These are phyloP conservation scores for Heterotis niloticus DNA, from an alignment of 2,113 vertebrate species.

Conservation along the genomic window DNA sequence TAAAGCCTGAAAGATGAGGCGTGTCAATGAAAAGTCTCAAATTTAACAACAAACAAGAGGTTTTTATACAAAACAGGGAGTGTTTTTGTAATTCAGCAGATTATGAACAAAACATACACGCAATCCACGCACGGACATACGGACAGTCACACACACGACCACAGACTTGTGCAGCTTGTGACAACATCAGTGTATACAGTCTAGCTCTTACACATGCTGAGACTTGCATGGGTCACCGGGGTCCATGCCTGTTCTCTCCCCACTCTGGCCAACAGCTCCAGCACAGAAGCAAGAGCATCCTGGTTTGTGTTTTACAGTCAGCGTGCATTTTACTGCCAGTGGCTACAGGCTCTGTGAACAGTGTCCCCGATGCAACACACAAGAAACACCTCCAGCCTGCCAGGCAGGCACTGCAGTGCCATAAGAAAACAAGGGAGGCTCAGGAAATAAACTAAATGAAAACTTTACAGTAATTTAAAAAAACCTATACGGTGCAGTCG, in stretches of 20 bases:
- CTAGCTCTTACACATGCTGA: neutral
- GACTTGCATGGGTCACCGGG: neutral
- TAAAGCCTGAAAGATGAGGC: neutral
- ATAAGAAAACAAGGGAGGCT: too few relatives aligned
- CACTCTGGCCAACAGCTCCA: neutral
- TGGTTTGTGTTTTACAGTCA: neutral
- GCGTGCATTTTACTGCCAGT: neutral
- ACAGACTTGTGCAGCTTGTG: neutral
- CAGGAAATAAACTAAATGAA: too few relatives aligned
- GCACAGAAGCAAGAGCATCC: neutral
- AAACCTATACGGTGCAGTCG: neutral
- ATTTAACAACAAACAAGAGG: neutral
- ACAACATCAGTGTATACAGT: too few relatives aligned
- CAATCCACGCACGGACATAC: neutral
- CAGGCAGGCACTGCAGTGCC: too few relatives aligned
- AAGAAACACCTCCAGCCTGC: neutral
- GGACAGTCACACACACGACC: neutral
- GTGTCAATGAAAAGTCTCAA: neutral
- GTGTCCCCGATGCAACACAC: neutral
- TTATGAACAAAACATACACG: neutral
- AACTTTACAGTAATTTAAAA: too few relatives aligned
- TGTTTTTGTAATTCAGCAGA: too few relatives aligned
- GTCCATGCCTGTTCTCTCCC: neutral
- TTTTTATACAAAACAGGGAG: neutral
- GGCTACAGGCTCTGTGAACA: neutral